These are phyloP conservation scores for Perithous albicinctus DNA, from an alignment of 2,888 invertebrate species.

Conservation along the genomic window DNA sequence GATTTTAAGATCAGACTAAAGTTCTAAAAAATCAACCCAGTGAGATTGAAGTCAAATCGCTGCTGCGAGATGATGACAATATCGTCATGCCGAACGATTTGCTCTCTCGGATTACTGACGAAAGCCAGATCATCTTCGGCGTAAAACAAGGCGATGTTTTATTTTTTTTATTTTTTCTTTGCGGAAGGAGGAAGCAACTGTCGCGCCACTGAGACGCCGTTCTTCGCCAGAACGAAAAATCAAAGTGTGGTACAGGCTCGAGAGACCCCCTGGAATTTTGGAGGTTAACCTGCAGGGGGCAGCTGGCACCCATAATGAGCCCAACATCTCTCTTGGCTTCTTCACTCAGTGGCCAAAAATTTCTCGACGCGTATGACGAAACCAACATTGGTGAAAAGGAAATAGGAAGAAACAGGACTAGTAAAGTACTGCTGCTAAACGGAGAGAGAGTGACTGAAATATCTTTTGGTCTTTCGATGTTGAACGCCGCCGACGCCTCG, in stretches of 20 bases:
- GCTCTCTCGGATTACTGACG: conserved; percentile 60
- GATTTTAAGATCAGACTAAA: no score
- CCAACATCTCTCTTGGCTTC: conserved; percentile 63
- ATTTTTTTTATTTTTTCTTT: conserved; percentile 24
- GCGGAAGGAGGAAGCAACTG: conserved; percentile 65
- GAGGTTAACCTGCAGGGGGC: conserved; percentile 79
- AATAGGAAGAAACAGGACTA: conserved; percentile 36
- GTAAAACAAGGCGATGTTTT: conserved; percentile 20
- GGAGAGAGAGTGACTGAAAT: conserved; percentile 26
- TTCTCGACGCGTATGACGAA: conserved; percentile 50
- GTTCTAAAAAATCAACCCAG: no score
- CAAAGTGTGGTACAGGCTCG: not conserved
- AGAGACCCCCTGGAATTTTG: conserved; percentile 75
- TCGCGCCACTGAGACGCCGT: conserved; percentile 63
- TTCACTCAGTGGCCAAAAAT: conserved; percentile 49
- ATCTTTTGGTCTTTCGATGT: conserved; percentile 27
- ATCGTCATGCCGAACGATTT: conserved; percentile 67
- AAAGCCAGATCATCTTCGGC: conserved; percentile 48
- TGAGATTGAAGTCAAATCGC: conserved; percentile 7
- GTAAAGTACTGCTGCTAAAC: conserved; percentile 42
- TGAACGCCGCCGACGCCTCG: conserved; percentile 53
- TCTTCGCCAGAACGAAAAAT: conserved; percentile 14
- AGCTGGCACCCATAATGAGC: conserved; percentile 82
- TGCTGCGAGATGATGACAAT: not conserved
- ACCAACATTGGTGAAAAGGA: conserved; percentile 25